A percentile compares a stretch with the other conserved stretches of the same genome.
Conservation (phyloP, 2,888 invertebrate genomes). For the Monopis laevigella region DNA sequence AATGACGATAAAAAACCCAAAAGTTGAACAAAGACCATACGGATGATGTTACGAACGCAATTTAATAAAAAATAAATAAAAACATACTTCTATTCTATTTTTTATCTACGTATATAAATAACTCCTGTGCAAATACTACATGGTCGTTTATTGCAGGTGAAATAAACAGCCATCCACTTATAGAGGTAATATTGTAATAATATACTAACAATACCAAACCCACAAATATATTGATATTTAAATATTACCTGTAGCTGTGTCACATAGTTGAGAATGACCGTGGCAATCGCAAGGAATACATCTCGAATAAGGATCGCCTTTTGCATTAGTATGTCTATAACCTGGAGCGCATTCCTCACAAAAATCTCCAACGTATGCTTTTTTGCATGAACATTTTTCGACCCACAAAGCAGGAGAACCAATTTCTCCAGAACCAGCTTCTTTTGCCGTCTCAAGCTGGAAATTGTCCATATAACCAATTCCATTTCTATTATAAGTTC, state of each 20-base stretch:
- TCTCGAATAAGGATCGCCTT: constrained; percentile 91
- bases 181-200: too few relatives aligned
- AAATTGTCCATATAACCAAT: constrained; percentile 91
- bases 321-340: constrained; percentile 89
- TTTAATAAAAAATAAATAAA: too few relatives aligned
- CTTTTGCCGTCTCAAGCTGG: constrained; percentile 87
- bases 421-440: constrained; percentile 42
- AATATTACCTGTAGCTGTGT: constrained; percentile 83
- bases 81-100: too few relatives aligned
- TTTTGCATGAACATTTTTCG: constrained; percentile 92
- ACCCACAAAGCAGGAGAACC: constrained; percentile 90
- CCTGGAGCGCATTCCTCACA: constrained; percentile 98
- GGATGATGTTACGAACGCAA: too few relatives aligned
- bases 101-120: too few relatives aligned
- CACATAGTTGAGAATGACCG: constrained; percentile 95
- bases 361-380: constrained; percentile 90
- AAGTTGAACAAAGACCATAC: too few relatives aligned
- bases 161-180: too few relatives aligned
- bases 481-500: constrained; percentile 86
- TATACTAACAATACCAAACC: too few relatives aligned
- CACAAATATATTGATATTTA: too few relatives aligned
- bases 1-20: too few relatives aligned
- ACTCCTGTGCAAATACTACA: too few relatives aligned
- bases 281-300: constrained; percentile 98
- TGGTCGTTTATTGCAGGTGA: too few relatives aligned